Evolutionary conservation across 2,113 vertebrate species (phyloP).

Genomic region (Strix uralensis): DNA sequence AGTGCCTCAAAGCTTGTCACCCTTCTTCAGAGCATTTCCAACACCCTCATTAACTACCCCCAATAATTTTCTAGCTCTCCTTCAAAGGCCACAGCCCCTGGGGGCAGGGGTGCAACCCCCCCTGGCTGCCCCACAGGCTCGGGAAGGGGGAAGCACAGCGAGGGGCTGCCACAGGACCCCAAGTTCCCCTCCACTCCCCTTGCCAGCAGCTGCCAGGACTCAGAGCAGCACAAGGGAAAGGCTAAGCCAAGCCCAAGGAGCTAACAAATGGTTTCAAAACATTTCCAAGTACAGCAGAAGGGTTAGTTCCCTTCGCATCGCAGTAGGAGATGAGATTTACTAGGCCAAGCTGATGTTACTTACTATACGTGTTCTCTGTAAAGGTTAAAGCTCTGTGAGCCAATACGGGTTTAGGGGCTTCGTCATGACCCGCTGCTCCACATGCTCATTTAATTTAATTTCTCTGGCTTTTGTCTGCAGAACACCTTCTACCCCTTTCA

Average conservation of each 20-base stretch:
- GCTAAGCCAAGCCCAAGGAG: background rate
- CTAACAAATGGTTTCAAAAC: fast-evolving
- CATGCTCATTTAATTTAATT: background rate
- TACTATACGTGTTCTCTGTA: fast-evolving
- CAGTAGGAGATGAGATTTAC: background rate
- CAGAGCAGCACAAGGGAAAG: fast-evolving
- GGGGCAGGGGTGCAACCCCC: background rate
- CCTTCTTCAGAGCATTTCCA: background rate
- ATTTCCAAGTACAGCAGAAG: background rate
- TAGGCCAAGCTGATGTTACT: background rate
- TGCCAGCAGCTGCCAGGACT: background rate
- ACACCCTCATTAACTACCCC: fast-evolving
- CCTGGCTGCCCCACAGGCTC: fast-evolving
- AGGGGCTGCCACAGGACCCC: background rate
- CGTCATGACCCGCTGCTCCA: background rate
- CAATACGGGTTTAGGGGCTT: background rate
- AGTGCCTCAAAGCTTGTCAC: background rate
- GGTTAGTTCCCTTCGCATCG: fast-evolving
- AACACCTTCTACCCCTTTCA: conserved; percentile 35
- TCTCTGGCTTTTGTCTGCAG: conserved; percentile 1
- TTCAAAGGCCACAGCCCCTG: too few species aligned
- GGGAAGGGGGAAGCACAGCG: fast-evolving
- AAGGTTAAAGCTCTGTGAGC: background rate
- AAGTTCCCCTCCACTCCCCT: fast-evolving
- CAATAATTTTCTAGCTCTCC: fast-evolving